Base-by-base conservation (phyloP, 2,888 invertebrate species). In the Drosophila algonquin region DNA sequence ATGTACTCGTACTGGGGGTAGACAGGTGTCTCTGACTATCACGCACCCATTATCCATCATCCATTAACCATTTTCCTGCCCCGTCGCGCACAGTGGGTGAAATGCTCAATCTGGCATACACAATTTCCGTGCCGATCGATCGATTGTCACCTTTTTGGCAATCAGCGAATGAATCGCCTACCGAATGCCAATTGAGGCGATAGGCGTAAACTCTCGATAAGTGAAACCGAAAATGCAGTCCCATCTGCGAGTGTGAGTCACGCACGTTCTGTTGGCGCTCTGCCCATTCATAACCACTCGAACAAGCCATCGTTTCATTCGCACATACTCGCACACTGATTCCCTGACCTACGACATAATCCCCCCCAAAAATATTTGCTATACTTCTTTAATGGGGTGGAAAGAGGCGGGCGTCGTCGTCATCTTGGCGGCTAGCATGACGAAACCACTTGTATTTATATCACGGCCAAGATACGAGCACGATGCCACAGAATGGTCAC, bases 331-430 rank as follows among this genome's bases (percentile, higher is more conserved):
- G 21, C 2, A 21, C 21, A 21, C 30, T 32, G 44, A 57, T 68
- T 45, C 57, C 67, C 67, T 67, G 67, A 67, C 67, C 67, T 67
- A 67, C 67, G 67, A 67, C 67, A 67, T 67, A 67, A 57, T 67
- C 69, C 67, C 24, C 24, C 56, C 56, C 69, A 56, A 30, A 47
- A 65, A 65, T 65, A 35, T 35, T 16, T 32, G 40, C 1, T 35
- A 14, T 35, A 14, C 24, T 24, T 24, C 24, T 24, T 24, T 24
- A 24, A 24, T 5, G 24, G 24, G 4, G 14, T 7, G 14, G 4
- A 5, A 14, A 6, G 40, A 40, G 35, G 35, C 14, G 40, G 7
- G 14, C 40, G 40, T 6, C 65, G 65, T 54, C 65, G 67, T 53
- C 64, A 27, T 56, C 56, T 55, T 18, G 56, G 45, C 45, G 45